Base-by-base conservation (phyloP, 2,888 invertebrate genomes). In the Apodemia mormo region DNA sequence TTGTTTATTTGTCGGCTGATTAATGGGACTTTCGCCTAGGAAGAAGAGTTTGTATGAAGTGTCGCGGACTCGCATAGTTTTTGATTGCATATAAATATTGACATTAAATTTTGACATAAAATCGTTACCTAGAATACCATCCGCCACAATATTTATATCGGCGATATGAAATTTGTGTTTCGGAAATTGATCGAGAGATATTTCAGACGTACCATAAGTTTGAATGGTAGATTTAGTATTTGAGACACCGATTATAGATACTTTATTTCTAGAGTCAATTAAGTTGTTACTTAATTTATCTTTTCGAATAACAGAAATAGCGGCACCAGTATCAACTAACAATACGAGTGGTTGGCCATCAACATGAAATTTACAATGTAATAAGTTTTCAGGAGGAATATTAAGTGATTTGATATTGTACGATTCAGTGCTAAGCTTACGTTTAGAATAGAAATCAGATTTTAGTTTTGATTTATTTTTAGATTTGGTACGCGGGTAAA, bases 81-180 rank as follows among this genome's bases (percentile, higher is more conserved):
- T 78, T n/a, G 78, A 78, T 73, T 79, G 74, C 5, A 78, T 37
- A 54, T 79, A 77, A 3, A 80, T 75, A 66, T 72, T 71, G 9
- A 70, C 78, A 68, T 80, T 78, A 49, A 79, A 79, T 76, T 79
- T 76, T 2, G 74, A 66, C 79, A 80, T 78, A 61, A 80, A 80
- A 67, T 81, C 79, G 45, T 79, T 80, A 10, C 79, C 78, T 70
- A 79, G 14, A 10, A 80, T 79, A 58, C 79, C 78, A 66, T 79
- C 78, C 30, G 77, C 70, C 65, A 65, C 64, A 1, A 80, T 79
- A 67, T 80, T 79, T 14, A 78, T 43, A 56, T 81, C 70, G 0
- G 76, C 77, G 8, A 79, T 68, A 61, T 80, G 77, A 37, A 79
- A 79, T 70, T 79, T 77, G 66, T 72, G 71, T 67, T 77, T 75